phyloP scores from a whole-genome alignment of 2,113 vertebrate genomes.

The Larimichthys polyactis region DNA sequence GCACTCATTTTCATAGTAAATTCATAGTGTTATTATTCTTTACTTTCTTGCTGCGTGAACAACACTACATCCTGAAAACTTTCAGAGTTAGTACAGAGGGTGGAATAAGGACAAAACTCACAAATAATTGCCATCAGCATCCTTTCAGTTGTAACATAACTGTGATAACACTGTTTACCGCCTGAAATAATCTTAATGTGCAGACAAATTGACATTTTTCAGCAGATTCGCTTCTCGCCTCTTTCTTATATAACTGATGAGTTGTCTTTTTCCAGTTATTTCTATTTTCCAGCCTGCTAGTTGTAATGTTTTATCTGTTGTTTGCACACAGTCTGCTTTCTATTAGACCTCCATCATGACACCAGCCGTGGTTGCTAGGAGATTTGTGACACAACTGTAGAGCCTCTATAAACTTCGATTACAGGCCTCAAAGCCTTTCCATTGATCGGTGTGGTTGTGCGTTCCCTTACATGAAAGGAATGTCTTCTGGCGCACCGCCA shows the following conservation, averaged over 20 bases:
- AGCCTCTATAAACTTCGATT: constrained; percentile 38
- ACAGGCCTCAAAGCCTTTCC: constrained; percentile 41
- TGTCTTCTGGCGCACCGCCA: not conserved
- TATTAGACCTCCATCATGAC: not conserved
- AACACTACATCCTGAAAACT: too few relatives aligned
- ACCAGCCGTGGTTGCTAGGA: constrained; percentile 41
- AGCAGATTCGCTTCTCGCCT: not conserved
- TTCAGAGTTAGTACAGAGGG: too few relatives aligned
- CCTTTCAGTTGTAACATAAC: not conserved
- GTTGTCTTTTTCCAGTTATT: not conserved
- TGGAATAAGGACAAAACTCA: too few relatives aligned
- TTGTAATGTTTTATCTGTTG: constrained; percentile 1
- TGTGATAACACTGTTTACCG: not conserved
- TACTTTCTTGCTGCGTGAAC: too few relatives aligned
- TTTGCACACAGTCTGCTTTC: constrained; percentile 13
- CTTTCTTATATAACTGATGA: not conserved
- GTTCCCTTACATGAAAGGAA: constrained; percentile 50
- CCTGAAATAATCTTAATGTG: not conserved
- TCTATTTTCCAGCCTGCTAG: not conserved
- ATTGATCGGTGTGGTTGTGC: constrained; percentile 35
- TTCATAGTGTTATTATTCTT: too few relatives aligned
- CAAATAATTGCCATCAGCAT: too few relatives aligned
- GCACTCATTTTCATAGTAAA: too few relatives aligned
- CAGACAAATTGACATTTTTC: not conserved
- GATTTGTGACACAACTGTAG: constrained; percentile 13